Conservation (phyloP, 1,140 invertebrate genomes). For the Brachionus rotundiformis region DNA sequence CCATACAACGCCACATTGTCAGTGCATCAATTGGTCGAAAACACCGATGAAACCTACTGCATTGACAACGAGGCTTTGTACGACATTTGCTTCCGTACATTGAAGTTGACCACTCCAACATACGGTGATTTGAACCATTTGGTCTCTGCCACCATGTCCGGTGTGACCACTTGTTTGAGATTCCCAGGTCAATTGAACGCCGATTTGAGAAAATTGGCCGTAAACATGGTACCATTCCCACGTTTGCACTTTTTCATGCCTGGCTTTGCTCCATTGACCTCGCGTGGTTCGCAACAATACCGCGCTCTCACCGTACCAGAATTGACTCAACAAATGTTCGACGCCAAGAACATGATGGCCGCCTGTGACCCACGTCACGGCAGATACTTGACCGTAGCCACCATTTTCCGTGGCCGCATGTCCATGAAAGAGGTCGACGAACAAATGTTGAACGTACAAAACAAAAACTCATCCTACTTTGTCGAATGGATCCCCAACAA, state of each 20-base stretch:
- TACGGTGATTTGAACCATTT: no score
- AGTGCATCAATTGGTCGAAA: slow-evolving; percentile 83
- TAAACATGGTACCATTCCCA: slow-evolving; percentile 90
- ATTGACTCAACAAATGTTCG: slow-evolving; percentile 71
- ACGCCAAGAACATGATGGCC: slow-evolving; percentile 79
- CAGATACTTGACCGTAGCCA: slow-evolving; percentile 74
- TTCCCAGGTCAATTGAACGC: no score
- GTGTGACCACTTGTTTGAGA: no score
- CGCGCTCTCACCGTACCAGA: slow-evolving; percentile 71
- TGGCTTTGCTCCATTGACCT: slow-evolving; percentile 64
- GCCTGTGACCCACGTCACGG: slow-evolving; percentile 78
- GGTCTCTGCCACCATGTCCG: no score
- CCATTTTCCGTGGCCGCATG: slow-evolving; percentile 78
- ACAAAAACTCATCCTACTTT: slow-evolving; percentile 73
- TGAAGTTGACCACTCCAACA: no score
- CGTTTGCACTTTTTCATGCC: slow-evolving; percentile 59
- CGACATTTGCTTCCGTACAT: no score
- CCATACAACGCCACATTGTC: slow-evolving; percentile 89
- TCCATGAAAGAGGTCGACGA: slow-evolving; percentile 66
- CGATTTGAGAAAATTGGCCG: slow-evolving; percentile 83
- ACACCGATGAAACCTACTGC: slow-evolving; percentile 85
- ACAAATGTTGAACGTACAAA: slow-evolving; percentile 62
- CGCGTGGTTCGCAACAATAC: slow-evolving; percentile 64
- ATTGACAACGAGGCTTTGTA: no score
- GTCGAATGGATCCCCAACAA: slow-evolving; percentile 93